Evolutionary conservation across 2,888 invertebrate genomes (phyloP).

Genomic region (Drosophila formosana): DNA sequence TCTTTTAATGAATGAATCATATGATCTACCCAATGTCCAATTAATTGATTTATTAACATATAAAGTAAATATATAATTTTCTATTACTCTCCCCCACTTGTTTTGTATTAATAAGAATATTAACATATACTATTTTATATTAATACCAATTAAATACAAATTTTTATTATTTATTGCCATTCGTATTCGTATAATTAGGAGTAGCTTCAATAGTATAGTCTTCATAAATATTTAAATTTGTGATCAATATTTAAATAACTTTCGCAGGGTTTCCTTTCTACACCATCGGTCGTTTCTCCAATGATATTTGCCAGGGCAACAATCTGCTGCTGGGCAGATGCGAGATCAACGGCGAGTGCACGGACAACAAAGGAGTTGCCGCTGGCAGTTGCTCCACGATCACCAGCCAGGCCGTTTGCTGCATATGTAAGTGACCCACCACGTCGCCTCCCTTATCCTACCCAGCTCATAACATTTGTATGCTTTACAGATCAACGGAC

Average conservation of each 20-base stretch:
- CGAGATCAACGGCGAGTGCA: constrained; percentile 91
- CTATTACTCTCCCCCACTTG: no score
- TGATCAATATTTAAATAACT: no score
- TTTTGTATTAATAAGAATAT: no score
- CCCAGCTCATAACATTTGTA: background rate
- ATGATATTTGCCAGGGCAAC: constrained; percentile 88
- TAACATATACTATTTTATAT: no score
- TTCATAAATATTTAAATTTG: no score
- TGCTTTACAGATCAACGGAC: constrained; percentile 88
- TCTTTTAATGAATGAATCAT: no score
- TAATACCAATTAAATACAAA: no score
- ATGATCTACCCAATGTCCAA: no score
- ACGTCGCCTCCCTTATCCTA: rapidly evolving
- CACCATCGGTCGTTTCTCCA: constrained; percentile 91
- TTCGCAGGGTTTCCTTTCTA: constrained; percentile 88
- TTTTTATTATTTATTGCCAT: no score
- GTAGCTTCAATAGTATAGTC: no score
- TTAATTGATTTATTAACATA: background rate
- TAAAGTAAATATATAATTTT: no score
- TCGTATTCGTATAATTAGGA: no score
- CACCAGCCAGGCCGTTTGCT: constrained; percentile 91
- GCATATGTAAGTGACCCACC: constrained; percentile 89
- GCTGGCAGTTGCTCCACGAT: constrained; percentile 90
- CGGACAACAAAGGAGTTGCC: constrained; percentile 89
- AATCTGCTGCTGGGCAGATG: constrained; percentile 91